A percentile compares a stretch with the other conserved stretches of the same genome.
These are phyloP conservation scores for Lepidothrix coronata DNA, from an alignment of 2,113 vertebrate species.

Conservation along the genomic window DNA sequence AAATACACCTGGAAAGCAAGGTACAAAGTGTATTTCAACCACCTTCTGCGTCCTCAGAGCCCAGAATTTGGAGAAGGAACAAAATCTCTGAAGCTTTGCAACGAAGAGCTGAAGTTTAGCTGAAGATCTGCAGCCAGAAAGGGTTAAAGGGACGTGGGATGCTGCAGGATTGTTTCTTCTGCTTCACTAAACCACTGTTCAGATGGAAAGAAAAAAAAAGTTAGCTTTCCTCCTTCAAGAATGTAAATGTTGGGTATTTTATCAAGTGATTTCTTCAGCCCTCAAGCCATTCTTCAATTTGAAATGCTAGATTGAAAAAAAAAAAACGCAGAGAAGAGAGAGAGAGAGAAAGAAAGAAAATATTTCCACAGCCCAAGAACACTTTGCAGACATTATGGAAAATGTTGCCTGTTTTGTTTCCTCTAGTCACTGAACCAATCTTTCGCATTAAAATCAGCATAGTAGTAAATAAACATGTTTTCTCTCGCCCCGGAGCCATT, in stretches of 20 bases:
- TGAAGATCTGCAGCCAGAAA: neutral
- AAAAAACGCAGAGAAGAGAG: neutral
- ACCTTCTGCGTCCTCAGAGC: neutral
- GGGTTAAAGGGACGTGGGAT: neutral
- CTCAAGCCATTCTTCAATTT: slow-evolving; percentile 49
- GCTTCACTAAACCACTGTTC: neutral
- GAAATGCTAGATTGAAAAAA: slow-evolving; percentile 50
- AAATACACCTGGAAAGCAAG: neutral
- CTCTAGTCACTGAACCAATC: slow-evolving; percentile 34
- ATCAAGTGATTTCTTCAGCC: slow-evolving; percentile 30
- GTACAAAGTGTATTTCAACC: neutral
- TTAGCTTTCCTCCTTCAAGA: slow-evolving; percentile 10
- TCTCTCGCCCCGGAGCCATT: slow-evolving; percentile 42
- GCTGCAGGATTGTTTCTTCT: neutral
- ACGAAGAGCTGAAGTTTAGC: neutral
- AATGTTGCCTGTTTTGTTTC: slow-evolving; percentile 56
- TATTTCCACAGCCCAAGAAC: slow-evolving; percentile 37
- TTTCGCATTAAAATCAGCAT: slow-evolving; percentile 44
- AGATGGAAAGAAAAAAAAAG: neutral
- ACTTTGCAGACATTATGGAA: slow-evolving; percentile 59
- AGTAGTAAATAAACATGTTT: slow-evolving; percentile 67
- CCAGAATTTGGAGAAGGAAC: neutral
- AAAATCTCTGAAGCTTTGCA: neutral
- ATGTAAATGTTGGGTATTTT: slow-evolving; percentile 18
- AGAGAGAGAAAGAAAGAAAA: slow-evolving; percentile 31